Evolutionary conservation across 2,113 vertebrate genomes (phyloP), one percentile per base, ranked within the genome.

Genomic region (Aviceda subcristata): DNA sequence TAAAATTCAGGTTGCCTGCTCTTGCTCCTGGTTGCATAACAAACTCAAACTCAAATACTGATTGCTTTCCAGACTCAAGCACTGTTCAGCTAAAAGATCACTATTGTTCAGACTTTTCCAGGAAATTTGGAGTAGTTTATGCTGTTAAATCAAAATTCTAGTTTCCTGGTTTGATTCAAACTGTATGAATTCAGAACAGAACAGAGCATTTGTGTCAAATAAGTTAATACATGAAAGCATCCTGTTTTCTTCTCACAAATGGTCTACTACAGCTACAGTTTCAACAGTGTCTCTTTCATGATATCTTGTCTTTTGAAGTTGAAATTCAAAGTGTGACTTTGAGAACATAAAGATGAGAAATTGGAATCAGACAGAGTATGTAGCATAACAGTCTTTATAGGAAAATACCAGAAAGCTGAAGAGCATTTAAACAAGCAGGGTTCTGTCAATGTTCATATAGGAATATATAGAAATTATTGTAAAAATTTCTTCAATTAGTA

Each of bases 231-330:
- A 67, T 74, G 36, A 93, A 96, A 95, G 90, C 30, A 84, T 68
- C 39, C 68, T 95, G 83, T 94, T 92, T 97, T 90, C 75, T 77
- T 51, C 90, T 81, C 79, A 71, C 72, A 71, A 93, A 90, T 81
- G 39, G 48, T 77, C 94, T 80, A 75, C 60, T 63, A 78, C 21
- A 80, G 88, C 79, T 93, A 86, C 46, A 84, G 13, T 95, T 96
- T 93, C 72, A 80, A 80, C 72, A 68, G n/a, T 83, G 67, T 81
- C 38, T 88, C 56, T 91, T 93, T 92, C 63, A 51, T 77, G 50
- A 30, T 29, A 24, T 16, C 43, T 84, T 77, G 34, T 64, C 63
- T 92, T 95, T 84, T 94, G 88, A 97, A 94, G 91, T 21, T 60
- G 72, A 92, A 88, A 86, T 94, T 86, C 79, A 83, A 88, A 97